Conservation (phyloP, 2,888 invertebrate genomes). For the Dexiosoma caninum region DNA sequence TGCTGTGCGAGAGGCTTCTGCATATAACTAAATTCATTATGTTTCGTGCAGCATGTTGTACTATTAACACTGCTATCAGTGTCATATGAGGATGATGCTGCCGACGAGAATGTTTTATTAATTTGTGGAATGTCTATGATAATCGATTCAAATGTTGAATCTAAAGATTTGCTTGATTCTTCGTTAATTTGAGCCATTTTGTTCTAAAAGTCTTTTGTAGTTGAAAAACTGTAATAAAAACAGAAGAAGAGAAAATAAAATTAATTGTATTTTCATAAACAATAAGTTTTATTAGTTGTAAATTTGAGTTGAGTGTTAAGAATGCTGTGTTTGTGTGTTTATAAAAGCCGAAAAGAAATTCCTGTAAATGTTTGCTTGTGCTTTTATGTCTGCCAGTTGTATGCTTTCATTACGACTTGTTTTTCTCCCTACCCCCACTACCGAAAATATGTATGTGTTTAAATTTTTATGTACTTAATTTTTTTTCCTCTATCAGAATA, state of each 20-base stretch:
- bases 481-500: too few species aligned
- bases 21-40: slow-evolving; percentile 74
- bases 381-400: neutral
- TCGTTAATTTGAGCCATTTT: slow-evolving; percentile 58
- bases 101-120: slow-evolving; percentile 60
- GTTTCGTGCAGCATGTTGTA: slow-evolving; percentile 74
- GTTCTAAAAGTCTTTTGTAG: slow-evolving; percentile 36
- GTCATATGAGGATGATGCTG: slow-evolving; percentile 70
- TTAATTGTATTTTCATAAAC: slow-evolving; percentile 66
- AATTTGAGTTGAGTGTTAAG: slow-evolving; percentile 26
- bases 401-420: neutral
- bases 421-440: neutral
- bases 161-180: slow-evolving; percentile 52
- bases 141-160: slow-evolving; percentile 68
- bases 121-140: slow-evolving; percentile 75
- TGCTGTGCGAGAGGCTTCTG: slow-evolving; percentile 65
- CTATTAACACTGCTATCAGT: slow-evolving; percentile 74
- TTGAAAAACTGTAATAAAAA: slow-evolving; percentile 58
- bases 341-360: slow-evolving; percentile 25
- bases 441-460: neutral
- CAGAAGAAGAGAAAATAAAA: slow-evolving; percentile 16
- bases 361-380: slow-evolving; percentile 12
- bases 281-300: slow-evolving; percentile 14
- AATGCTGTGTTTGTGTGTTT: slow-evolving; percentile 29
- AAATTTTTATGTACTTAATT: neutral